Percentiles rank a stretch among this genome's conserved stretches.
Conservation (phyloP, 64 coral and sea anemone species). For the Montipora efflorescens region DNA sequence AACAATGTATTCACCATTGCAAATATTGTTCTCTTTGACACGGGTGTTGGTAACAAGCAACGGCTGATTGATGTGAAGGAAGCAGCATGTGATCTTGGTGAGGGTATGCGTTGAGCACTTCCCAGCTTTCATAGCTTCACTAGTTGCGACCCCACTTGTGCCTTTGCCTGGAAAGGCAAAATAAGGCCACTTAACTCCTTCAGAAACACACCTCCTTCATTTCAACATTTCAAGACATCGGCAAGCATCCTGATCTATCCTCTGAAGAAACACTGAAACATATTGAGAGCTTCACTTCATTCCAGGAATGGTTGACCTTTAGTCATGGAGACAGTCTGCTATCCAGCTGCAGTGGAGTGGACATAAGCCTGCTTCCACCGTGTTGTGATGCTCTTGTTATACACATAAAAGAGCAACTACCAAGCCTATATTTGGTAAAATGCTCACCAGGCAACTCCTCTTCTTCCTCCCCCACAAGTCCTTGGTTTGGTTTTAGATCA, state of each 20-base stretch:
- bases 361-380: too few relatives aligned
- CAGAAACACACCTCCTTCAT: neutral
- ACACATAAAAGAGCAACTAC: too few relatives aligned
- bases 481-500: neutral
- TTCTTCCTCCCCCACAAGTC: too few relatives aligned
- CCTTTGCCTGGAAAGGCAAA: conserved; percentile 20
- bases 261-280: too few relatives aligned
- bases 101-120: conserved; percentile 7
- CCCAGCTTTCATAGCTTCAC: neutral
- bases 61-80: conserved; percentile 8
- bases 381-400: too few relatives aligned
- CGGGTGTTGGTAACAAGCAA: neutral
- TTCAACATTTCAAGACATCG: neutral
- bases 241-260: too few relatives aligned
- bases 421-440: too few relatives aligned
- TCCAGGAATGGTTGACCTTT: too few relatives aligned
- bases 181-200: neutral
- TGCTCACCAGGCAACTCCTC: too few relatives aligned
- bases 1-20: neutral
- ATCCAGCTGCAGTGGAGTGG: too few relatives aligned
- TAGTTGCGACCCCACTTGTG: neutral
- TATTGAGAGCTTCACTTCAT: too few relatives aligned
- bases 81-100: conserved; percentile 11
- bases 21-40: neutral
- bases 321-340: too few relatives aligned